These are phyloP conservation scores for Tiliacea aurago DNA, from an alignment of 2,888 invertebrate genomes.

Conservation along the genomic window DNA sequence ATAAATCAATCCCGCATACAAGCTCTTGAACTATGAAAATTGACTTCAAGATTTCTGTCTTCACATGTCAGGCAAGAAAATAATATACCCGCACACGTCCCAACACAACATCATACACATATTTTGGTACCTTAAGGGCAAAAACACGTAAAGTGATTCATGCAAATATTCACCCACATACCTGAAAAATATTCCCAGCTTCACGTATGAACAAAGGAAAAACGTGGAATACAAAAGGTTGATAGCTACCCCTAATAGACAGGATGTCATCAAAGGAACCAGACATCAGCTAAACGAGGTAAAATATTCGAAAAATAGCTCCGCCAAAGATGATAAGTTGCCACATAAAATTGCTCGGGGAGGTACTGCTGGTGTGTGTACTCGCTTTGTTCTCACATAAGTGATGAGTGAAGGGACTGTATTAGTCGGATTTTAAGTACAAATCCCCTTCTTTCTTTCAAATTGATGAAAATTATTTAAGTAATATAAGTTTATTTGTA, in stretches of 20 bases:
- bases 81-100: slow-evolving; percentile 21
- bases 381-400: slow-evolving; percentile 44
- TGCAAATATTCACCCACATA: slow-evolving; percentile 57
- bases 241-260: slow-evolving; percentile 65
- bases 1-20: neutral
- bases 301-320: slow-evolving; percentile 81
- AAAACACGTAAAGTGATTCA: slow-evolving; percentile 45
- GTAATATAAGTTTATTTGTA: no score
- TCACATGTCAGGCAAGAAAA: neutral
- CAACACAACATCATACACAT: slow-evolving; percentile 23
- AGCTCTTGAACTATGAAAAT: slow-evolving; percentile 3
- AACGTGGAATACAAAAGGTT: slow-evolving; percentile 63
- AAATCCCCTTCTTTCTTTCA: neutral
- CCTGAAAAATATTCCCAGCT: slow-evolving; percentile 51
- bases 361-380: slow-evolving; percentile 42
- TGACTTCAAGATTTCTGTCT: slow-evolving; percentile 8
- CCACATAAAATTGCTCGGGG: slow-evolving; percentile 72
- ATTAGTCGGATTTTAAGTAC: neutral
- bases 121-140: slow-evolving; percentile 35
- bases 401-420: neutral
- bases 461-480: neutral
- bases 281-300: slow-evolving; percentile 81
- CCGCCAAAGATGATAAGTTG: slow-evolving; percentile 79
- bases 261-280: slow-evolving; percentile 77
- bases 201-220: slow-evolving; percentile 62